These are phyloP conservation scores for Drosophila formosana DNA, from an alignment of 2,888 invertebrate species.

Conservation along the genomic window DNA sequence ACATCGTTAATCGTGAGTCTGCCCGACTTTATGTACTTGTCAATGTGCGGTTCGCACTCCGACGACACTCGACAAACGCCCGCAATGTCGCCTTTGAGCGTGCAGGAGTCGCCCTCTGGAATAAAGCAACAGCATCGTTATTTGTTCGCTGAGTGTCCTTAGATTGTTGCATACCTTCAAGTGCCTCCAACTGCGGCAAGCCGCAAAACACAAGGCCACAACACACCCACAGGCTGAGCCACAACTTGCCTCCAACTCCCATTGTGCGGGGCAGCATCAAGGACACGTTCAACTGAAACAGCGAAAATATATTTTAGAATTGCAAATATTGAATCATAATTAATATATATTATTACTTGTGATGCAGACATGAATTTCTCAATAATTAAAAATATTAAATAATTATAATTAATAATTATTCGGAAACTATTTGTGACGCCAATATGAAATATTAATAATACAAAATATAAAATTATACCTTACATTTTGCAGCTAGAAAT, in stretches of 20 bases:
- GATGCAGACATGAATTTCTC: too few relatives aligned
- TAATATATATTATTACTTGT: too few relatives aligned
- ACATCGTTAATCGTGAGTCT: conserved; percentile 55
- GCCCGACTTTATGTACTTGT: conserved; percentile 50
- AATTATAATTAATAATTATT: too few relatives aligned
- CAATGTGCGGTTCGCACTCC: conserved; percentile 57
- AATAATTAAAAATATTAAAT: too few relatives aligned
- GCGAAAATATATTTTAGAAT: too few relatives aligned
- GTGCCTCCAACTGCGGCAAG: conserved; percentile 28
- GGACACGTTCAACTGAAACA: conserved; percentile 14
- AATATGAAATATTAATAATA: too few relatives aligned
- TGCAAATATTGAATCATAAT: too few relatives aligned
- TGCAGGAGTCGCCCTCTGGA: conserved; percentile 60
- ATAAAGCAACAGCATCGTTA: neutral
- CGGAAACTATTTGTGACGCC: too few relatives aligned
- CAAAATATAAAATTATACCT: too few relatives aligned
- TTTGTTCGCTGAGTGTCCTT: too few relatives aligned
- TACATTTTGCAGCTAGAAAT: too few relatives aligned
- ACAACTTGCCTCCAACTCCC: neutral
- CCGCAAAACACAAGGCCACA: conserved; percentile 17
- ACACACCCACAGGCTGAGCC: conserved; percentile 11
- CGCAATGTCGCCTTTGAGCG: conserved; percentile 31
- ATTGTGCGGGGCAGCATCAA: conserved; percentile 7
- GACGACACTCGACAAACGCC: conserved; percentile 68
- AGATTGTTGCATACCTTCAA: conserved; percentile 28